Evolutionary conservation across 2,113 vertebrate species (phyloP), one percentile per base, ranked within the genome.

Genomic region (Crocuta crocuta): DNA sequence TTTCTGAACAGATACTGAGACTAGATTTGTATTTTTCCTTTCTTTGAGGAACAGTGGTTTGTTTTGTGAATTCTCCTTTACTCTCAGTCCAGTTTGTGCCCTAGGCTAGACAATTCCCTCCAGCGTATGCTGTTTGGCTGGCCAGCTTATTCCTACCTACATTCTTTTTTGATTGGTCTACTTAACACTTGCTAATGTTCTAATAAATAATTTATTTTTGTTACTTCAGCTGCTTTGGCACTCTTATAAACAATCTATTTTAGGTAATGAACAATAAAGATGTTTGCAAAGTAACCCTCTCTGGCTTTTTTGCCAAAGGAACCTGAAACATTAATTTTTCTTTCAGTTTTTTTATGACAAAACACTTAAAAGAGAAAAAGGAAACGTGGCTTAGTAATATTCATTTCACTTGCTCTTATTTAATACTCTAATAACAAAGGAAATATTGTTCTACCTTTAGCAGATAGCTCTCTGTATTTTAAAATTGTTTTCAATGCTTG

Each of bases 161-260:
- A 5, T 80, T 78, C 33, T 4, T 65, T 84, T 90, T 81, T 28
- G 10, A 88, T 5, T 89, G 21, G 33, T 86, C 68, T 86, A n/a
- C 53, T 96, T 92, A 90, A 65, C 17, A 76, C 28, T 81, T 80
- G 31, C 11, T 87, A 93, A 90, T 91, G 65, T 94, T 95, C 91
- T 66, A 82, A 71, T 31, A 93, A 84, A 82, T 58, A 68, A 76
- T 61, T 58, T 63, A n/a, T 84, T 89, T 92, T 92, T 88, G 35
- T 96, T 48, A 66, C 23, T 93, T 95, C 31, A 83, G 7, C n/a
- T 35, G 82, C 73, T 71, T 71, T 61, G 93, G 7, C n/a, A 81
- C 53, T 94, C 2, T 71, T 45, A 80, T 7, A 76, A 85, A 68
- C 9, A n/a, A 66, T 73, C 43, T 81, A 26, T 85, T 90, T 87